Conservation (phyloP, 2,113 vertebrate genomes). For the Xiphophorus maculatus region DNA sequence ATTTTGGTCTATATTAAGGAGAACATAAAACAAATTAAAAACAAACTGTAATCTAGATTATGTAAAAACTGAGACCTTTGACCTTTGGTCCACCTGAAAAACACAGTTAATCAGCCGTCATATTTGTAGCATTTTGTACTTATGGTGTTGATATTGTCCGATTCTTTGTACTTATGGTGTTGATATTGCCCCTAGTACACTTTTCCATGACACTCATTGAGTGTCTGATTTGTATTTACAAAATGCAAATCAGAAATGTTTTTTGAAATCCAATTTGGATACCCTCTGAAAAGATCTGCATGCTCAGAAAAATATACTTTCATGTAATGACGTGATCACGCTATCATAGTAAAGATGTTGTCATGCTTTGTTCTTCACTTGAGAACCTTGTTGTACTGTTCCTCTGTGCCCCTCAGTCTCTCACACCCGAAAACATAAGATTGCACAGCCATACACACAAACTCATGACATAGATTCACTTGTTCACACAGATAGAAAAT, state of each 20-base stretch:
- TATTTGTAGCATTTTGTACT: not conserved
- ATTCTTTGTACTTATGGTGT: not conserved
- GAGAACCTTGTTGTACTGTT: conserved; percentile 32
- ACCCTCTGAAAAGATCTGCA: not conserved
- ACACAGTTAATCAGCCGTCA: not conserved
- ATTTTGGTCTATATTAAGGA: too few species aligned
- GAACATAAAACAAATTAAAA: not conserved
- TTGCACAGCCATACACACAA: conserved; percentile 31
- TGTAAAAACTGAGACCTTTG: not conserved
- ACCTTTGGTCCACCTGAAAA: not conserved
- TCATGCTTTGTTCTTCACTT: conserved; percentile 25
- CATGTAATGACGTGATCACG: not conserved
- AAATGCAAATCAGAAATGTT: conserved; percentile 9
- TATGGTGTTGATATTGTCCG: not conserved
- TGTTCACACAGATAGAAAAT: conserved; percentile 21
- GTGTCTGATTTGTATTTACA: not conserved
- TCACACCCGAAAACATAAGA: conserved; percentile 15
- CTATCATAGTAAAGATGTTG: conserved; percentile 8
- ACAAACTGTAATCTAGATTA: not conserved
- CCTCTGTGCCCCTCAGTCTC: conserved; percentile 19
- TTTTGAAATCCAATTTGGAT: not conserved
- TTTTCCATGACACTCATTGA: not conserved
- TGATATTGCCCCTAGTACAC: not conserved
- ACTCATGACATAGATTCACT: conserved; percentile 51
- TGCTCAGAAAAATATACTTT: not conserved